Evolutionary conservation across 2,797 vertebrate species (phyloP), one percentile per base, ranked within the genome.

Genomic region (Enteromius treurensis): DNA sequence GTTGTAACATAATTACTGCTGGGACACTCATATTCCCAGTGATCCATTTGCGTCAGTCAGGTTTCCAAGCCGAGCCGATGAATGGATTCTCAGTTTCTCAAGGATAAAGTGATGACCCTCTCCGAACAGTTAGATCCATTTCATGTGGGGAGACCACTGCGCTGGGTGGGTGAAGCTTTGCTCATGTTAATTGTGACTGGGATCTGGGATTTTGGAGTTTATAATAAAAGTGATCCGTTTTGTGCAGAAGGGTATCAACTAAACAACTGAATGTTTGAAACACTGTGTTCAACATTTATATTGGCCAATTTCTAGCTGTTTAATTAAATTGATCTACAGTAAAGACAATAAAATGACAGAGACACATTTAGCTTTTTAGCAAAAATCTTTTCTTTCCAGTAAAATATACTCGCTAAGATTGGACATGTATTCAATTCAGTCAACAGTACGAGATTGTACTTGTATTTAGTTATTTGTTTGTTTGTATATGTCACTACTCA

Each of bases 21-120:
- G 95, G 94, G 95, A 96, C 95, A 92, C 90, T 90, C 92, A 92
- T 95, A 96, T 96, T 96, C 92, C 90, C 94, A 94, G 91, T 93
- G 94, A 95, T 96, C 93, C 92, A 95, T 96, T 95, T 95, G 94
- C 95, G 94, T 95, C 92, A 95, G 93, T 94, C 93, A 91, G 93
- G 94, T 93, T 94, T 94, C 92, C 90, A 84, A 93, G 92, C 93
- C 87, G 90, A 93, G 92, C 93, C 93, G 92, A 94, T 94, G 94
- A 95, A 93, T 94, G 93, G 92, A 94, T 95, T 95, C 93, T 95
- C 93, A 92, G 92, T 94, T 95, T 95, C 94, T 95, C 95, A 96
- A 96, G 95, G 95, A 95, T 94, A 95, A 95, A 95, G 92, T 88
- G 92, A 94, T 95, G 93, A 95, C 94, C 95, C 95, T 95, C 91